A percentile compares a stretch with the other conserved stretches of the same genome.
These are phyloP conservation scores for Rhopalosiphum maidis DNA, from an alignment of 1,140 invertebrate genomes.

Conservation along the genomic window DNA sequence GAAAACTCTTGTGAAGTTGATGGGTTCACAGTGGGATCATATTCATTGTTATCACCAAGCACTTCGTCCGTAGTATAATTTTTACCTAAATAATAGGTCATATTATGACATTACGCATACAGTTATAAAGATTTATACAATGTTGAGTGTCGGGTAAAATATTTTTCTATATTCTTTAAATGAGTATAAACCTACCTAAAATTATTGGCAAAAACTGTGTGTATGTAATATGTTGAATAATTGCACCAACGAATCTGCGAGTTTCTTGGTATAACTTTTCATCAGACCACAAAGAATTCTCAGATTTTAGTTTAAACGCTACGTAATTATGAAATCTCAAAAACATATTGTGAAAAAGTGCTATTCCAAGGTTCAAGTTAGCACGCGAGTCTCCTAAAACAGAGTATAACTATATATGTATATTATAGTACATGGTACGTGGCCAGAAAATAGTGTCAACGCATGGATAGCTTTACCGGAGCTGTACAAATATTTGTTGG, in stretches of 20 bases:
- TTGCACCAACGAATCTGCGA: slow-evolving; percentile 76
- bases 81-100: slow-evolving; percentile 20
- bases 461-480: background rate
- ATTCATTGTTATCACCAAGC: background rate
- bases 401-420: background rate
- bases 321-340: slow-evolving; percentile 85
- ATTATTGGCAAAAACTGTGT: slow-evolving; percentile 84
- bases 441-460: background rate
- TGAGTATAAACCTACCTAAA: slow-evolving; percentile 68
- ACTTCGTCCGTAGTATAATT: background rate
- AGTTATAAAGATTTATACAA: background rate
- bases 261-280: slow-evolving; percentile 81
- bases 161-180: too few relatives aligned
- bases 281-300: slow-evolving; percentile 86
- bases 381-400: slow-evolving; percentile 74
- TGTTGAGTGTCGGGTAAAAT: background rate
- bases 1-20: slow-evolving; percentile 43
- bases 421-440: background rate
- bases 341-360: slow-evolving; percentile 81
- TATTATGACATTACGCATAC: background rate
- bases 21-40: background rate
- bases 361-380: slow-evolving; percentile 82
- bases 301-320: slow-evolving; percentile 68
- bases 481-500: background rate
- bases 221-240: slow-evolving; percentile 87